phyloP scores from a whole-genome alignment of 2,113 vertebrate genomes.

The Chrysochloris asiatica region DNA sequence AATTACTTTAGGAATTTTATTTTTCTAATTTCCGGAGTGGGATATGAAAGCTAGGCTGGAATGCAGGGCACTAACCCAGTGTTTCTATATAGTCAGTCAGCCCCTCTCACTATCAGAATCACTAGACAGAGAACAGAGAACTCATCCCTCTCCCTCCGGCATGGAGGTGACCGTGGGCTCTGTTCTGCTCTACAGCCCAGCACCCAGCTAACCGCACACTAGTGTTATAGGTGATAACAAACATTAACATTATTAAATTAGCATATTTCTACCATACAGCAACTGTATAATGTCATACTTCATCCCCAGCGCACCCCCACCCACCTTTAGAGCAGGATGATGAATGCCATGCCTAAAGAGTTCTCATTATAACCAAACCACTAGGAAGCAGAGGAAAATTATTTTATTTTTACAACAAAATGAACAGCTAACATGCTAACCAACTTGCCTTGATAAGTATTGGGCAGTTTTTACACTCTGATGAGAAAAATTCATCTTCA shows the following conservation, averaged over 20 bases:
- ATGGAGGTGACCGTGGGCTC: neutral
- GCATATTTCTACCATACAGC: neutral
- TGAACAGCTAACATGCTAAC: conserved; percentile 68
- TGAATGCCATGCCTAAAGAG: conserved; percentile 56
- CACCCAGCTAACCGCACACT: neutral
- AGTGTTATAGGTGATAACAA: neutral
- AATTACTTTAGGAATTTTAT: neutral
- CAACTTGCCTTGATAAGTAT: conserved; percentile 65
- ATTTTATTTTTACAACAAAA: conserved; percentile 76
- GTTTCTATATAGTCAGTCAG: neutral
- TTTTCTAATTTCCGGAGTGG: neutral
- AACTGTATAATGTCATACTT: no score
- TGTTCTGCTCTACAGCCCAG: neutral
- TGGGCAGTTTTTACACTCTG: conserved; percentile 23
- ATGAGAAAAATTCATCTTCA: conserved; percentile 66
- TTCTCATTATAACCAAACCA: conserved; percentile 47
- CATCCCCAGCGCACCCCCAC: neutral
- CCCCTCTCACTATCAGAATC: neutral
- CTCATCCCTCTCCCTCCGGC: neutral
- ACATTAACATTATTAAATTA: neutral
- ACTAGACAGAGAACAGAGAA: no score
- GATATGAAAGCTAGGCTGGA: neutral
- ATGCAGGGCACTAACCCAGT: neutral
- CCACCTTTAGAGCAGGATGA: conserved; percentile 13
- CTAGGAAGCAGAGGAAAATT: conserved; percentile 57